Evolutionary conservation across 2,888 invertebrate species (phyloP).

Genomic region (Scrobipalpa atriplicella): DNA sequence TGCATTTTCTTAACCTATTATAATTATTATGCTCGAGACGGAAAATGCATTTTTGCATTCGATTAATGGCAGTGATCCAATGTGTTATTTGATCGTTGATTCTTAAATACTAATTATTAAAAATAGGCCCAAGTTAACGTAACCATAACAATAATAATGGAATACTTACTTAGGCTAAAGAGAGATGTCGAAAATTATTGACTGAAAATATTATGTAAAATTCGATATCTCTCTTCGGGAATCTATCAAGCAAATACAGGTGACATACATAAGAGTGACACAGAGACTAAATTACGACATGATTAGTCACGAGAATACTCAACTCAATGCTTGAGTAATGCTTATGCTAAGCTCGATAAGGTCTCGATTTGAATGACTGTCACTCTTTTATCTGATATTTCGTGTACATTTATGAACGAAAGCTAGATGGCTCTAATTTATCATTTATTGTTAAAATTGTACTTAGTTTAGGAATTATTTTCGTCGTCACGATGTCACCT

Average conservation of each 20-base stretch:
- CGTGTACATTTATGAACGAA: too few relatives aligned
- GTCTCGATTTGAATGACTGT: too few relatives aligned
- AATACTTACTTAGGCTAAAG: background rate
- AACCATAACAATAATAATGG: background rate
- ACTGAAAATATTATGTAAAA: background rate
- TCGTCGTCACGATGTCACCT: too few relatives aligned
- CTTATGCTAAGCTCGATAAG: too few relatives aligned
- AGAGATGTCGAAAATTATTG: background rate
- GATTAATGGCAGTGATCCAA: constrained; percentile 20
- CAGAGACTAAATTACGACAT: too few relatives aligned
- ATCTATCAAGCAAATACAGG: background rate
- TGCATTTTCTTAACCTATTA: constrained; percentile 13
- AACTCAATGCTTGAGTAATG: too few relatives aligned
- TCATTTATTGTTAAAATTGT: too few relatives aligned
- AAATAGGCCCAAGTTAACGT: background rate
- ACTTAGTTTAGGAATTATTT: too few relatives aligned
- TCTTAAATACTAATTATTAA: constrained; percentile 1
- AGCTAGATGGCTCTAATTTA: too few relatives aligned
- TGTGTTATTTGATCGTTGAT: constrained; percentile 15
- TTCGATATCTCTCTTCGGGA: background rate
- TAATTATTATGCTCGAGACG: constrained; percentile 11
- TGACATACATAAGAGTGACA: background rate
- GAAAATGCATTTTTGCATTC: background rate
- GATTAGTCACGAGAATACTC: too few relatives aligned
- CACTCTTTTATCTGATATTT: too few relatives aligned